Base-by-base conservation (phyloP, 2,888 invertebrate species). In the Drosophila subsilvestris region DNA sequence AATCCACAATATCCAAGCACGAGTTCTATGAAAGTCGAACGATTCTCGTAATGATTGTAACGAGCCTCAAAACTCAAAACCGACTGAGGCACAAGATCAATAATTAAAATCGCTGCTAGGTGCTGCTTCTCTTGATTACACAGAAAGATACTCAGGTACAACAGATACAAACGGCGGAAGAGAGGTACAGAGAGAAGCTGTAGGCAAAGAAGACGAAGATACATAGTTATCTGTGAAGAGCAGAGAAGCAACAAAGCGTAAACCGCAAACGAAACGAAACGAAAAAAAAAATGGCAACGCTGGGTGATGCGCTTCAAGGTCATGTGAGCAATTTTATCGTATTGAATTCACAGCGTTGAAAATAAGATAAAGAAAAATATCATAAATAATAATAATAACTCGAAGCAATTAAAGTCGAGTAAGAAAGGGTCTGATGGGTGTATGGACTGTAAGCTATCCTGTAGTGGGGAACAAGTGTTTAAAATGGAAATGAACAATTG, bases 81-180 rank as follows among this genome's bases (percentile, higher is more conserved):
- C 65, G 55, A 73, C 49, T 59, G 58, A 66, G 70, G 55, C 73
- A 47, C 73, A 63, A 73, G 65, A 74, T 73, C 55, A 73, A 73
- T 73, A 73, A 73, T 73, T 73, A 73, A 66, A 74, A 73, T 59
- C 60, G 66, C 59, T 73, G 74, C 66, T 56, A 60, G 67, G 62
- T 63, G 54, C n/a, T 50, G 58, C 58, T 73, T 50, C 65, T 65
- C 47, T 53, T 66, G 66, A 73, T 66, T 73, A 74, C 54, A 66
- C 66, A 66, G 59, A 65, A 50, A 72, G 42, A 63, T 59, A 65
- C 55, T 47, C 54, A 48, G 42, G 55, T 27, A 29, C 37, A 18
- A 10, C 17, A 14, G 17, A 7, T 1, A 32, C 14, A 32, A 43
- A 20, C 27, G 44, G 37, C 37, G 32, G 54, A 25, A 45, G 14